Conservation (phyloP, 2,888 invertebrate species). For the Sepioteuthis lessoniana region DNA sequence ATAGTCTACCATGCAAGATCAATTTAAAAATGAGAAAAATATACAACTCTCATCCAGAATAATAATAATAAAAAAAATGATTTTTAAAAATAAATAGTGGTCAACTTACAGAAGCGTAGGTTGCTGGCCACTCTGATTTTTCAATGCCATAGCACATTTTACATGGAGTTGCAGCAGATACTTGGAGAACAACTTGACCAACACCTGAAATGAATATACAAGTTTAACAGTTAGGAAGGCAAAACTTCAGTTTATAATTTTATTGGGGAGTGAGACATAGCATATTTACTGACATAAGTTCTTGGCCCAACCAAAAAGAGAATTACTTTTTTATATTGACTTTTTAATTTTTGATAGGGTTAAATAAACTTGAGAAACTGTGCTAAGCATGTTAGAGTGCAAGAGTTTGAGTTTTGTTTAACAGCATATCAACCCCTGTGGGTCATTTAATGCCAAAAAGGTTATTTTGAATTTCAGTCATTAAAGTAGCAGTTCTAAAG, state of each 20-base stretch:
- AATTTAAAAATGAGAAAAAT: not conserved
- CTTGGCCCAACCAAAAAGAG: too few species aligned
- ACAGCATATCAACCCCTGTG: too few species aligned
- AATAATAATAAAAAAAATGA: not conserved
- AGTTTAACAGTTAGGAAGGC: not conserved
- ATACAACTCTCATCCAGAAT: not conserved
- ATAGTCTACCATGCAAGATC: not conserved
- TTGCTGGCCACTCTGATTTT: constrained; percentile 95
- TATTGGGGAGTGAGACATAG: not conserved
- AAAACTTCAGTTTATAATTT: not conserved
- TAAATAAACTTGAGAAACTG: too few species aligned
- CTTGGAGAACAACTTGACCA: constrained; percentile 97
- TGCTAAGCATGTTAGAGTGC: too few species aligned
- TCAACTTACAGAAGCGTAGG: constrained; percentile 86
- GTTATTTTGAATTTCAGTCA: too few species aligned
- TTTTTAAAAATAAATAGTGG: not conserved
- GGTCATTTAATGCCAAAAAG: too few species aligned
- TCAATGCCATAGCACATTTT: constrained; percentile 96
- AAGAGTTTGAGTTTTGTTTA: too few species aligned
- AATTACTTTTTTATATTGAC: too few species aligned
- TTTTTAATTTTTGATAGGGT: too few species aligned
- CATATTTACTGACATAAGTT: too few species aligned
- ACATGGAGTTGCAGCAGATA: constrained; percentile 95
- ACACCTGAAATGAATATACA: constrained; percentile 81
- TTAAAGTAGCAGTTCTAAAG: too few species aligned